phyloP scores from a whole-genome alignment of 2,797 vertebrate species.

The Leptodactylus fallax region DNA sequence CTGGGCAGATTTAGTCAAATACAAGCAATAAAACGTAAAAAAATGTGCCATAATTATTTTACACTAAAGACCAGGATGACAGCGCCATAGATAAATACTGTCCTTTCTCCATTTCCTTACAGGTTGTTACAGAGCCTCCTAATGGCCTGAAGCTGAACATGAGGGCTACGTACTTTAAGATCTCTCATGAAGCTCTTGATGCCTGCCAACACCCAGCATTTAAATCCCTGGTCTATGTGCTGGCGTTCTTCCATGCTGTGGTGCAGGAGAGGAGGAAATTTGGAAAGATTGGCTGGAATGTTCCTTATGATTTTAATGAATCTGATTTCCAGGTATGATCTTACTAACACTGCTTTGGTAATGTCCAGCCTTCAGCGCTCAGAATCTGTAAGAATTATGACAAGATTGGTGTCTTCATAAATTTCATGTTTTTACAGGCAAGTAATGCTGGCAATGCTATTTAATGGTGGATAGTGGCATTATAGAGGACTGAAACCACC shows the following conservation, averaged over 20 bases:
- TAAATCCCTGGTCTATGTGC: constrained; percentile 87
- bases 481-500: neutral
- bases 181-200: constrained; percentile 79
- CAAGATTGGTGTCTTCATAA: no score
- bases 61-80: neutral
- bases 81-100: neutral
- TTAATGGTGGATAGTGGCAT: neutral
- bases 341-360: neutral
- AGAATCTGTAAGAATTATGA: neutral
- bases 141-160: constrained; percentile 95
- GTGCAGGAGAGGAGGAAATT: constrained; percentile 97
- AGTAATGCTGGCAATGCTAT: no score
- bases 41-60: neutral
- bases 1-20: neutral
- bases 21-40: neutral
- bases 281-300: constrained; percentile 96
- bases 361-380: neutral
- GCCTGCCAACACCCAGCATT: constrained; percentile 87
- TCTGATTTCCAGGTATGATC: constrained; percentile 90
- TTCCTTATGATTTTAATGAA: constrained; percentile 94
- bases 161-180: constrained; percentile 92
- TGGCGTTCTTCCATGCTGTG: constrained; percentile 96
- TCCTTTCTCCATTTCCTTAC: constrained; percentile 24
- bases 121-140: constrained; percentile 97
- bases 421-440: no score